These are phyloP conservation scores for Syrmaticus mikado DNA, from an alignment of 2,113 vertebrate genomes.

Conservation along the genomic window DNA sequence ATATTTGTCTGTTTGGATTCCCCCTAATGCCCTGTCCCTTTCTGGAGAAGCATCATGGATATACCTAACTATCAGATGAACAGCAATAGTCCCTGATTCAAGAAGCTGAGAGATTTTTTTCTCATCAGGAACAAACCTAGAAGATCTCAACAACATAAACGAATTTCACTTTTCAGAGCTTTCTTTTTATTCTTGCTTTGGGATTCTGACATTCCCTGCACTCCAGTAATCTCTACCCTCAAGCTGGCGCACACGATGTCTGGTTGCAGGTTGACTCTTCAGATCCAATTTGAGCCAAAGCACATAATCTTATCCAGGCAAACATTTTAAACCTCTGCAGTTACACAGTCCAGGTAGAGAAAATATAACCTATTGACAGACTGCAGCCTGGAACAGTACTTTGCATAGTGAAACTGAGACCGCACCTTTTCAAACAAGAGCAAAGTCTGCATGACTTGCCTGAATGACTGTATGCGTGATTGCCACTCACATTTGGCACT, in stretches of 20 bases:
- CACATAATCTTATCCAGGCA: not conserved
- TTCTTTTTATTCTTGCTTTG: not conserved
- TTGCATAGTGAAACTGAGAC: not conserved
- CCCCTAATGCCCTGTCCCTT: not conserved
- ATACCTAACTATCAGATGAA: not conserved
- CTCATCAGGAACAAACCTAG: not conserved
- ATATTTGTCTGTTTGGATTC: not conserved
- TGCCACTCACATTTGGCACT: not conserved
- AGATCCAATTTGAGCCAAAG: not conserved
- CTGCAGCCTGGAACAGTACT: not conserved
- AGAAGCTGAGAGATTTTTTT: not conserved
- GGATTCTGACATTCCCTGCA: not conserved
- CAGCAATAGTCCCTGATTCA: not conserved
- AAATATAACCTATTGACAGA: not conserved
- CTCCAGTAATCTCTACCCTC: not conserved
- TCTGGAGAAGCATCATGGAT: not conserved
- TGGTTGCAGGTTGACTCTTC: not conserved
- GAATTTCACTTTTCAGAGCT: not conserved
- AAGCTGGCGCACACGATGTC: rapidly evolving
- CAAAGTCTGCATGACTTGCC: not conserved
- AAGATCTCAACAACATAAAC: not conserved
- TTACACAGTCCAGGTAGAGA: not conserved
- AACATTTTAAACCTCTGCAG: not conserved
- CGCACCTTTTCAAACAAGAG: not conserved
- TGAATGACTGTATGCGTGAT: not conserved